Percentiles rank a stretch among this genome's conserved stretches.
Evolutionary conservation across 2,888 invertebrate genomes (phyloP).

Genomic region (Stenodera caucasica): DNA sequence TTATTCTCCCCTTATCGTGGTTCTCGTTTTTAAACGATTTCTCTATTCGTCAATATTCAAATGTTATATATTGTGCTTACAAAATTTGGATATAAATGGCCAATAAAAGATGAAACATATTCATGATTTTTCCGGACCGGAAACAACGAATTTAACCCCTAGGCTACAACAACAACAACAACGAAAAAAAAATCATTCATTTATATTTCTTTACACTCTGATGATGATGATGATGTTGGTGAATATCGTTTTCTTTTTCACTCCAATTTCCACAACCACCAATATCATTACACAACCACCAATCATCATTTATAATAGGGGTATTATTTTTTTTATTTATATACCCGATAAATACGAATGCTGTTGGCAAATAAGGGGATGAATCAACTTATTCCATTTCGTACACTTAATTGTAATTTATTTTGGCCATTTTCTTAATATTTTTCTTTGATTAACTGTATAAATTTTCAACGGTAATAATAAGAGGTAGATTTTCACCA

Average conservation of each 20-base stretch:
- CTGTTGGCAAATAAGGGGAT: background rate
- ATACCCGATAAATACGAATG: conserved; percentile 2
- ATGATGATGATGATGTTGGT: conserved; percentile 36
- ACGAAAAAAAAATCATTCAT: conserved; percentile 40
- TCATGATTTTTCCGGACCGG: conserved; percentile 56
- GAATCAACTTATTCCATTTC: background rate
- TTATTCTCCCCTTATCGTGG: background rate
- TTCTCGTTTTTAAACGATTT: background rate
- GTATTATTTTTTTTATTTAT: background rate
- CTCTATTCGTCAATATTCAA: conserved; percentile 7
- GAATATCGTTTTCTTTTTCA: conserved; percentile 19
- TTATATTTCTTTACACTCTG: conserved; percentile 47
- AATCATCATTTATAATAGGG: background rate
- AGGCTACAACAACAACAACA: background rate
- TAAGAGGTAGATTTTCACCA: conserved; percentile 4
- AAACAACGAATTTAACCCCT: conserved; percentile 52
- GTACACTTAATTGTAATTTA: background rate
- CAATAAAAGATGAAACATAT: conserved; percentile 58
- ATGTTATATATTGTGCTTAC: background rate
- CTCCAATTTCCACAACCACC: background rate
- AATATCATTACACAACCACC: background rate
- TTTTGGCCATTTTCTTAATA: conserved; percentile 7
- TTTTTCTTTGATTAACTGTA: conserved; percentile 4
- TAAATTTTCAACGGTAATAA: background rate
- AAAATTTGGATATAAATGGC: conserved; percentile 55